Conservation (phyloP, 2,888 invertebrate genomes). For the Thymelicus sylvestris region DNA sequence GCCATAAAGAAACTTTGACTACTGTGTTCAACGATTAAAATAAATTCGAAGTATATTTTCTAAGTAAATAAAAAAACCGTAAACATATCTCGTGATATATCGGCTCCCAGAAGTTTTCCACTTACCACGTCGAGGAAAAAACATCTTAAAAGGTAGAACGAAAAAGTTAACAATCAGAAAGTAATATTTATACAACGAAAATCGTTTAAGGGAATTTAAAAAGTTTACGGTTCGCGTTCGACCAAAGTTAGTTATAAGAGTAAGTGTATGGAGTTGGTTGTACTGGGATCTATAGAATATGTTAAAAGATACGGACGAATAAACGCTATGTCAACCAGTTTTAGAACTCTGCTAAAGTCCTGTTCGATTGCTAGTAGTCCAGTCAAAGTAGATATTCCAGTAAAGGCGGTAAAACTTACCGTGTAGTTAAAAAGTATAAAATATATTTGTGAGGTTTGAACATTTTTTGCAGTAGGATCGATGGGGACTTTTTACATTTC, state of each 20-base stretch:
- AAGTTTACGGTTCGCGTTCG: constrained; percentile 25
- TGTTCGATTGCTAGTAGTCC: too few relatives aligned
- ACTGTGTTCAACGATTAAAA: too few relatives aligned
- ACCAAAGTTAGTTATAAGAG: constrained; percentile 10
- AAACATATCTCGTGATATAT: constrained; percentile 7
- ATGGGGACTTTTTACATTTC: too few relatives aligned
- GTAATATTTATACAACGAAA: constrained; percentile 28
- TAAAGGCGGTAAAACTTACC: too few relatives aligned
- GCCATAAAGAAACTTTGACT: too few relatives aligned
- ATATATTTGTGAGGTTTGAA: too few relatives aligned
- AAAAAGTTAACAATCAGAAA: constrained; percentile 27
- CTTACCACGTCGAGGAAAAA: not conserved
- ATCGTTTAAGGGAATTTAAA: constrained; percentile 29
- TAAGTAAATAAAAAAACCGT: not conserved
- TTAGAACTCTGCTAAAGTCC: too few relatives aligned
- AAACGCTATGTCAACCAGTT: too few relatives aligned
- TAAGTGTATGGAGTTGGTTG: not conserved
- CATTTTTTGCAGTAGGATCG: too few relatives aligned
- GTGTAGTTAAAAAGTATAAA: too few relatives aligned
- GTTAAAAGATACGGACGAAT: not conserved
- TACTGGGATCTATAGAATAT: not conserved
- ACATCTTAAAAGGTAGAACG: constrained; percentile 9
- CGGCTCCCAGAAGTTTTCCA: not conserved
- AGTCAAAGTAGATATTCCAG: too few relatives aligned
- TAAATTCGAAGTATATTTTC: too few relatives aligned